A percentile compares a stretch with the other conserved stretches of the same genome.
These are phyloP conservation scores for Zapornia atra DNA, from an alignment of 2,113 vertebrate genomes.

Conservation along the genomic window DNA sequence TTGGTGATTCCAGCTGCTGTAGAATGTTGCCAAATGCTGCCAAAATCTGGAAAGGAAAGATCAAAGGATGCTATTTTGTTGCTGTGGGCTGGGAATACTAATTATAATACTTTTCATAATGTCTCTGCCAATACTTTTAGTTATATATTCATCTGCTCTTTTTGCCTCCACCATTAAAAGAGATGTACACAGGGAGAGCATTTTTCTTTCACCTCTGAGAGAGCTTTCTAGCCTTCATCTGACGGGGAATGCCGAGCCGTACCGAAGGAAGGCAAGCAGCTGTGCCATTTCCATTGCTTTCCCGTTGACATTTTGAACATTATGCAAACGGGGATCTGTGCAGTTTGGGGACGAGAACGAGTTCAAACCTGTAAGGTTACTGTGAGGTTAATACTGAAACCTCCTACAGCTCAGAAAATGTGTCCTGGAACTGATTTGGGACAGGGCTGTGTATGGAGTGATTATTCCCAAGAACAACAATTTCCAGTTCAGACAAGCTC, in stretches of 20 bases:
- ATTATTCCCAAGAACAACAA: background rate
- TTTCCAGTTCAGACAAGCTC: conserved; percentile 49
- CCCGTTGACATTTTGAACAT: conserved; percentile 6
- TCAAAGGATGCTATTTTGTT: background rate
- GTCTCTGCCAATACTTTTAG: background rate
- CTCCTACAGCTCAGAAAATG: background rate
- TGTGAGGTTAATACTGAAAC: background rate
- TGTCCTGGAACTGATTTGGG: background rate
- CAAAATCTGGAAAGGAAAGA: background rate
- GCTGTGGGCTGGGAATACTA: background rate
- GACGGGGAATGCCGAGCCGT: background rate
- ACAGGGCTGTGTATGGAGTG: conserved; percentile 1
- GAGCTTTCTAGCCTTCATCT: background rate
- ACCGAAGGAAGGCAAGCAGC: background rate
- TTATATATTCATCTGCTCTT: background rate
- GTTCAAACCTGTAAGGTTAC: background rate
- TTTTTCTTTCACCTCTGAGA: background rate
- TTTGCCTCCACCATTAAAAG: background rate
- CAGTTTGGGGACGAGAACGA: background rate
- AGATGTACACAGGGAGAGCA: background rate
- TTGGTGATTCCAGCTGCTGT: background rate
- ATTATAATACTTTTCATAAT: background rate
- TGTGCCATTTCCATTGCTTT: background rate
- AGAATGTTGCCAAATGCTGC: too few relatives aligned
- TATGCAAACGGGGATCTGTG: background rate